Evolutionary conservation across 2,888 invertebrate species (phyloP).

Genomic region (Drosophila niveifrons): DNA sequence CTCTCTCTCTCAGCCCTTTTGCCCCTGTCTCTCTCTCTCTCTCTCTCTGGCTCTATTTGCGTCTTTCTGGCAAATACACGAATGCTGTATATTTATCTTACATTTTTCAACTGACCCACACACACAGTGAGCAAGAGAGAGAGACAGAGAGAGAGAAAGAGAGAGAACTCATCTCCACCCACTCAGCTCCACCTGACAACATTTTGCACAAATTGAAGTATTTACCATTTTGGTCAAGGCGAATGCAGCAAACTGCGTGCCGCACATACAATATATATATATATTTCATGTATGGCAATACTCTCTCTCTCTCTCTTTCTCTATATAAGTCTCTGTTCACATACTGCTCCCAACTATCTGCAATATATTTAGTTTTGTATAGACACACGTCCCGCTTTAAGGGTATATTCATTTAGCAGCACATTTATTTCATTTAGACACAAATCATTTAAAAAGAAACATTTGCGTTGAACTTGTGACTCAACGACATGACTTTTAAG

Average conservation of each 20-base stretch:
- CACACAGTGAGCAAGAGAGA: slow-evolving; percentile 4
- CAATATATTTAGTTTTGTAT: neutral
- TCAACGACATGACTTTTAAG: too few relatives aligned
- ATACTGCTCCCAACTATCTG: neutral
- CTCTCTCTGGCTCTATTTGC: slow-evolving; percentile 2
- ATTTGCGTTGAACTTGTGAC: too few relatives aligned
- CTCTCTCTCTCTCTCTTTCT: too few relatives aligned
- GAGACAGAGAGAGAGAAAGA: too few relatives aligned
- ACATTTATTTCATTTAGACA: too few relatives aligned
- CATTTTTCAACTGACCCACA: slow-evolving; percentile 72
- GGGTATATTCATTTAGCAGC: too few relatives aligned
- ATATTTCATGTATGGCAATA: neutral
- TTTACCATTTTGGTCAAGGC: slow-evolving; percentile 69
- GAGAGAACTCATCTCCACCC: neutral
- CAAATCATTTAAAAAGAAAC: too few relatives aligned
- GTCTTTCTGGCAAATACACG: slow-evolving; percentile 37
- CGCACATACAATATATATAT: slow-evolving; percentile 1
- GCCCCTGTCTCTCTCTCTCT: neutral
- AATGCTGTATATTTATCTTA: slow-evolving; percentile 65
- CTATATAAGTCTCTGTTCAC: neutral
- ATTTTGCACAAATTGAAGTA: slow-evolving; percentile 77
- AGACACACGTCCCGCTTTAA: too few relatives aligned
- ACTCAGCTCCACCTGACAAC: slow-evolving; percentile 38
- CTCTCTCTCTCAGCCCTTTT: slow-evolving; percentile 1
- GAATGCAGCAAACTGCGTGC: slow-evolving; percentile 47